Evolutionary conservation across 2,888 invertebrate species (phyloP), one percentile per base, ranked within the genome.

Genomic region (Tinea pellionella): DNA sequence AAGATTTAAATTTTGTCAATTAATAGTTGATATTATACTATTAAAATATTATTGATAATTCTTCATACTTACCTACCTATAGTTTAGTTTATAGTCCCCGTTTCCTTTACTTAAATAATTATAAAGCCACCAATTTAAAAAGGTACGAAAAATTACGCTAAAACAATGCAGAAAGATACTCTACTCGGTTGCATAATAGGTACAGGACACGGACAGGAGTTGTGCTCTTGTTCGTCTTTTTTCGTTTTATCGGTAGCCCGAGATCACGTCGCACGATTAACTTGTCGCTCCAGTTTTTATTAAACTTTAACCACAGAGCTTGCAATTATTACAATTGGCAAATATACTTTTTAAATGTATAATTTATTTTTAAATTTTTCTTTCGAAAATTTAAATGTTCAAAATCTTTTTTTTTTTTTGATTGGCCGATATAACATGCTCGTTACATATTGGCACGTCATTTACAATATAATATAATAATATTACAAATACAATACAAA

Each of bases 201-300:
- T 12, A 12, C 51, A 42, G n/a, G n/a, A n/a, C n/a, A n/a, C n/a
- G 16, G 47, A 47, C 53, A 53, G 12, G 1, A 12, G 11, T 18
- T 53, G 19, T 18, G 24, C 19, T 24, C 18, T 53, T 53, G 53
- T 18, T 53, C 16, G 42, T 42, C 41, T 41, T 58, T 47, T 19
- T 42, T 42, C 42, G 8, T 59, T 30, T 60, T 60, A 51, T 60
- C 47, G 16, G 59, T 51, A 47, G 29, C 59, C 29, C 51, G 24
- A 53, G 64, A 63, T 63, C 61, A 61, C 61, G 64, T 61, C 61
- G 59, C 63, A 56, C 62, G 64, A 64, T 64, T 64, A 64, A 63
- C 61, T 61, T 60, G 64, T 62, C 62, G 62, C 61, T 42, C 61
- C 59, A 59, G 58, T 61, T 63, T 62, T 63, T 62, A 60, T 55